Percentiles rank a stretch among this genome's conserved stretches.
Conservation (phyloP, 2,797 vertebrate species). For the Etheostoma nigrum region DNA sequence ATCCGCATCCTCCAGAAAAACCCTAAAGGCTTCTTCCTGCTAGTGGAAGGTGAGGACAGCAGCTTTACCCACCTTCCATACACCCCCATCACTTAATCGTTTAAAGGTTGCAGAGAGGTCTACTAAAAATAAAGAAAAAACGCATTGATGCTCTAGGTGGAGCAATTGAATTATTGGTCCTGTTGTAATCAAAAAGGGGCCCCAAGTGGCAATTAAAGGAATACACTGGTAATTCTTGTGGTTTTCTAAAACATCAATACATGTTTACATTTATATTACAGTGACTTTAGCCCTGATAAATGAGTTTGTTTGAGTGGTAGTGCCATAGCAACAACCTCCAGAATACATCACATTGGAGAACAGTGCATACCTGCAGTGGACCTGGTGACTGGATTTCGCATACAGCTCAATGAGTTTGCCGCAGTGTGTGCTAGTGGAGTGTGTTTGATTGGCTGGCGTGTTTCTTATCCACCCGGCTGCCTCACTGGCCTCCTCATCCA, state of each 20-base stretch:
- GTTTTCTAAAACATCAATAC: conserved; percentile 11
- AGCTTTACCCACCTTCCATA: conserved; percentile 7
- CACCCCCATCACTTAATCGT: neutral
- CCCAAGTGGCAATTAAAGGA: conserved; percentile 11
- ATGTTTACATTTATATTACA: conserved; percentile 1
- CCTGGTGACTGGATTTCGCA: conserved; percentile 45
- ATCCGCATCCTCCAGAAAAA: conserved; percentile 86
- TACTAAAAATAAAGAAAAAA: conserved; percentile 35
- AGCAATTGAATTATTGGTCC: conserved; percentile 40
- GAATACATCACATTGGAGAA: neutral
- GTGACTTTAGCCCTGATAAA: neutral
- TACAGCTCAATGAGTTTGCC: conserved; percentile 61
- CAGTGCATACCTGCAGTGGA: conserved; percentile 38
- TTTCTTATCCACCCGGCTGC: conserved; percentile 47
- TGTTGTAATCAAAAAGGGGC: conserved; percentile 4
- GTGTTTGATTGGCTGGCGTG: conserved; percentile 11
- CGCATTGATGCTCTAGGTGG: neutral
- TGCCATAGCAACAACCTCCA: neutral
- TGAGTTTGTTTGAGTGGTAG: neutral
- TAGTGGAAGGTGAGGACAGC: conserved; percentile 83
- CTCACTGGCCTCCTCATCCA: conserved; percentile 55
- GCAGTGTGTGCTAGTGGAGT: conserved; percentile 41
- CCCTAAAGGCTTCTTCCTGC: conserved; percentile 85
- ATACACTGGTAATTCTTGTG: conserved; percentile 3
- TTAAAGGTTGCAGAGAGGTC: conserved; percentile 18